Conservation (phyloP, 1,140 invertebrate genomes). For the Tetragnatha versicolor region DNA sequence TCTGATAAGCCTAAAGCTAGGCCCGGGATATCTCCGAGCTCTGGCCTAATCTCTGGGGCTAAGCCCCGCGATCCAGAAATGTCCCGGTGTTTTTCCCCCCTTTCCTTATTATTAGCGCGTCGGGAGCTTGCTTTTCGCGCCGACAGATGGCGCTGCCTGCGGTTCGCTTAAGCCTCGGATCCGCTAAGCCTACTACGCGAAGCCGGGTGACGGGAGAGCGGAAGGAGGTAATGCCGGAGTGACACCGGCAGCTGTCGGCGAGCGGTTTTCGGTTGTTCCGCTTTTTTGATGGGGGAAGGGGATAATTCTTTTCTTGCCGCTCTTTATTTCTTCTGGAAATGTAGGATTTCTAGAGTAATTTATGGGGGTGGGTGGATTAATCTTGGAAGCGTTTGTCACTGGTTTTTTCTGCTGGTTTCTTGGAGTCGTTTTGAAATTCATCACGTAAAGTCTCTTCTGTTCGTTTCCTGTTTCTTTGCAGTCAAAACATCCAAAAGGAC, state of each 20-base stretch:
- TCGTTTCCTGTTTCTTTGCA: background rate
- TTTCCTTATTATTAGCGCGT: conserved; percentile 19
- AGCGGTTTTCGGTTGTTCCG: background rate
- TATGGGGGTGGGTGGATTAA: conserved; percentile 36
- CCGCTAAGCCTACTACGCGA: conserved; percentile 23
- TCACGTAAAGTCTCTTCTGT: background rate
- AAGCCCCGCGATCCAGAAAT: conserved; percentile 35
- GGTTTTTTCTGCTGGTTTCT: background rate
- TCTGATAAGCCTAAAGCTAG: conserved; percentile 42
- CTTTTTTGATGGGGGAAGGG: background rate
- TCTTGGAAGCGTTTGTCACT: conserved; percentile 15
- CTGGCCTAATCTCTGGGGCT: conserved; percentile 43
- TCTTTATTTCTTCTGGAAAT: conserved; percentile 20
- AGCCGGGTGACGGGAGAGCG: background rate
- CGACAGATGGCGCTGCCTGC: conserved; percentile 17
- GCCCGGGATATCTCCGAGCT: conserved; percentile 47
- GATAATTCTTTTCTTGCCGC: background rate
- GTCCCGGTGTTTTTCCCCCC: conserved; percentile 15
- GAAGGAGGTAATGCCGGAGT: conserved; percentile 28
- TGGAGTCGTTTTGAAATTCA: background rate
- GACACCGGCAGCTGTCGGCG: conserved; percentile 32
- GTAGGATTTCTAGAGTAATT: conserved; percentile 24
- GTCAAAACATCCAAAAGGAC: conserved; percentile 20
- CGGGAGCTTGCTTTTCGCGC: background rate
- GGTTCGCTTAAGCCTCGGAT: background rate